Evolutionary conservation across 1,140 invertebrate genomes (phyloP).

Genomic region (Drosophila albomicans): DNA sequence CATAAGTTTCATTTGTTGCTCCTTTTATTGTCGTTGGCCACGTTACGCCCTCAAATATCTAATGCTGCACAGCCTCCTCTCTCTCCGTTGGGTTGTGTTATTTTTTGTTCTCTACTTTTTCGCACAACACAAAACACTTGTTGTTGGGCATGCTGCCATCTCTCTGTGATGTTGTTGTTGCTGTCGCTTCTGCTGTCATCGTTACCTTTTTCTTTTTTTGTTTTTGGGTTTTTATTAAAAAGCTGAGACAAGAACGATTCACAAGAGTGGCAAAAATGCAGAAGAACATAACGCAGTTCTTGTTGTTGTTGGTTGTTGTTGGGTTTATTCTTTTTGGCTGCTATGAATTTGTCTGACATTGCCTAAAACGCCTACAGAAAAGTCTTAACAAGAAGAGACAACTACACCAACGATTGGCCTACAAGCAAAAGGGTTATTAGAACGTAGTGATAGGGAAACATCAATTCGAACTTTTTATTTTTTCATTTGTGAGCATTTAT

Average conservation of each 20-base stretch:
- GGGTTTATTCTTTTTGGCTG: no score
- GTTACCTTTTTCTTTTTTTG: constrained; percentile 21
- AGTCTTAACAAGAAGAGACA: no score
- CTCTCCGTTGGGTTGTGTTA: constrained; percentile 20
- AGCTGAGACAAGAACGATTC: constrained; percentile 45
- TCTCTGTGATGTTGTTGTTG: constrained; percentile 24
- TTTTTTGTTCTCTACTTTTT: constrained; percentile 20
- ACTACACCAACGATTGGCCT: no score
- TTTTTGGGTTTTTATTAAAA: constrained; percentile 43
- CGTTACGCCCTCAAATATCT: constrained; percentile 36
- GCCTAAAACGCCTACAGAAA: no score
- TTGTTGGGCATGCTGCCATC: constrained; percentile 23
- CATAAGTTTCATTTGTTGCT: no score
- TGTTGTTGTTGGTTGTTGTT: neutral
- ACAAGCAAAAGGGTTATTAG: no score
- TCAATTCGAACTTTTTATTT: no score
- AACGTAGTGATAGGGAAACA: no score
- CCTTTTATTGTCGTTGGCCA: constrained; percentile 7
- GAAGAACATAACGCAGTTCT: constrained; percentile 3
- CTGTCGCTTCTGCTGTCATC: constrained; percentile 37
- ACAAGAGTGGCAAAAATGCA: constrained; percentile 35
- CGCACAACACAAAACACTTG: constrained; percentile 37
- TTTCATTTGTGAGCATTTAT: no score
- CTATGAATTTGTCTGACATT: no score
- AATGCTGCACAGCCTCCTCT: constrained; percentile 12